These are phyloP conservation scores for Torymus aiolomorphi DNA, from an alignment of 2,888 invertebrate species.

Conservation along the genomic window DNA sequence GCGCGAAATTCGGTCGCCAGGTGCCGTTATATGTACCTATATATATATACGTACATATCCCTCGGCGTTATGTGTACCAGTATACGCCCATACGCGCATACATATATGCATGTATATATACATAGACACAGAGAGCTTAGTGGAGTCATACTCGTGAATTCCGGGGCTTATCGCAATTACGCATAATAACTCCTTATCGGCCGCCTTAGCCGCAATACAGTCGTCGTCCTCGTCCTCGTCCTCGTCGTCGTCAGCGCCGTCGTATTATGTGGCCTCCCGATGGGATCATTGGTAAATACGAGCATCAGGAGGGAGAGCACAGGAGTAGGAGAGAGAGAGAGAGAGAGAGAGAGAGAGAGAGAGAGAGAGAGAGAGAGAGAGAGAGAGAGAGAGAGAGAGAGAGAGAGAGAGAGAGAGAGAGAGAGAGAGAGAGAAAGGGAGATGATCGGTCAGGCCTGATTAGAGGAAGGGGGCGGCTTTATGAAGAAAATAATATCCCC, in stretches of 20 bases:
- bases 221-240: conserved; percentile 45
- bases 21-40: too few species aligned
- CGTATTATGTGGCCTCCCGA: conserved; percentile 58
- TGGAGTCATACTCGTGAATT: conserved; percentile 27
- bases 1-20: too few species aligned
- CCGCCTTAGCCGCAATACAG: conserved; percentile 16
- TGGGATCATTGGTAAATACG: conserved; percentile 64
- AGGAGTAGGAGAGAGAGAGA: not conserved
- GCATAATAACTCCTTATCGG: conserved; percentile 52
- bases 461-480: conserved; percentile 62
- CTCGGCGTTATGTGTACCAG: too few species aligned
- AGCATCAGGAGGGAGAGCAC: not conserved
- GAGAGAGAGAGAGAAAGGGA: conserved; percentile 1
- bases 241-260: conserved; percentile 9
- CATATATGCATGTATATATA: too few species aligned
- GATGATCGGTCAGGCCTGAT: conserved; percentile 67
- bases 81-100: too few species aligned
- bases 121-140: not conserved
- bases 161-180: conserved; percentile 53
- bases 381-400: conserved; percentile 15
- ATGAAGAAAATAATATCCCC: conserved; percentile 70
- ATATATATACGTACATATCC: too few species aligned
- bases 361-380: conserved; percentile 23
- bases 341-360: conserved; percentile 23
- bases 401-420: conserved; percentile 12